phyloP scores from a whole-genome alignment of 1,140 invertebrate species.

The Achroia grisella region DNA sequence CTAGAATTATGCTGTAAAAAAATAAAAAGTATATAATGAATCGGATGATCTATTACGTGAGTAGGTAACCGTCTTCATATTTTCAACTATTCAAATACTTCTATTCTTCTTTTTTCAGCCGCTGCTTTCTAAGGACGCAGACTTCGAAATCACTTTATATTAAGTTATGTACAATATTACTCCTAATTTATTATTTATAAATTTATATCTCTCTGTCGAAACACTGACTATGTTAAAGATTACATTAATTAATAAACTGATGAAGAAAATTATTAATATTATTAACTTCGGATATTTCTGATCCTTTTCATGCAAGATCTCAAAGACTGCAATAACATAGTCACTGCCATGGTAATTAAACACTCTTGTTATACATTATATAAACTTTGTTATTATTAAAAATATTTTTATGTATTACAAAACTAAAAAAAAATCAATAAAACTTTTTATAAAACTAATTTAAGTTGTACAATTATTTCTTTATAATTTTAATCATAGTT shows the following conservation, averaged over 20 bases:
- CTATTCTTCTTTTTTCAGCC: constrained; percentile 60
- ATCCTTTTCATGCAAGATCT: constrained; percentile 41
- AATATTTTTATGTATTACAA: constrained; percentile 64
- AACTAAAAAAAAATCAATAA: constrained; percentile 58
- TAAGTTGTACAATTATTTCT: no score
- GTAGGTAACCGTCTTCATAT: no score
- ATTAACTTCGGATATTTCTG: neutral
- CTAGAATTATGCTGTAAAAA: no score
- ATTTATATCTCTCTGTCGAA: constrained; percentile 31
- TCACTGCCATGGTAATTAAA: constrained; percentile 58
- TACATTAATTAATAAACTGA: no score
- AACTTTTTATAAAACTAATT: constrained; percentile 27
- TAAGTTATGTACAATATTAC: constrained; percentile 39
- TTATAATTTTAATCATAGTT: no score
- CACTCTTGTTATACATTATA: constrained; percentile 56
- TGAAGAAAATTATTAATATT: no score
- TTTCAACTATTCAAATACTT: neutral
- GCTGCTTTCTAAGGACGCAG: constrained; percentile 59
- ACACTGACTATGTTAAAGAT: constrained; percentile 58
- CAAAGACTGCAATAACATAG: constrained; percentile 71
- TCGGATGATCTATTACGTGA: no score
- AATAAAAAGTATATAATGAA: no score
- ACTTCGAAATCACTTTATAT: constrained; percentile 35
- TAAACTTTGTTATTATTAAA: constrained; percentile 58
- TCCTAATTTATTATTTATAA: constrained; percentile 36